phyloP scores from a whole-genome alignment of 2,797 vertebrate genomes.

The Pseudocheirus occidentalis region DNA sequence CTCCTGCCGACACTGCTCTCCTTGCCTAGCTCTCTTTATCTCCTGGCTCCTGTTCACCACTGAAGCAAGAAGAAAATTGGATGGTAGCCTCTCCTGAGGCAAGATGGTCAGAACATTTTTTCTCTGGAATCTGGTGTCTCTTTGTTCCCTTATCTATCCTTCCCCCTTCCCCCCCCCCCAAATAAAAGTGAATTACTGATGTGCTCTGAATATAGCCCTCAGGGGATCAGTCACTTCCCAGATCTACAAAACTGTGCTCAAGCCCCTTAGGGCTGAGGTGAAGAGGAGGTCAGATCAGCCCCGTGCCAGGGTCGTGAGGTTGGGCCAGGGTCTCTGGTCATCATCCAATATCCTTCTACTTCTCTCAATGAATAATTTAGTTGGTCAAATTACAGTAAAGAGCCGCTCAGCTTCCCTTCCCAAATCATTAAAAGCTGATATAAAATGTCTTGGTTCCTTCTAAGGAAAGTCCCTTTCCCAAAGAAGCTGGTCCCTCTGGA shows the following conservation, averaged over 20 bases:
- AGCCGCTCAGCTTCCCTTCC: slow-evolving; percentile 76
- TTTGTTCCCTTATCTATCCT: background rate
- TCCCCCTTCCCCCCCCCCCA: background rate
- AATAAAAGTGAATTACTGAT: background rate
- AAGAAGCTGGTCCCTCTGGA: slow-evolving; percentile 34
- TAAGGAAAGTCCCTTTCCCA: slow-evolving; percentile 71
- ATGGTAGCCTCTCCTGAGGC: background rate
- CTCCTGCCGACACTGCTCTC: background rate
- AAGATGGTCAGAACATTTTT: background rate
- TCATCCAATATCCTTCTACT: background rate
- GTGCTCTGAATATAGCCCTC: background rate
- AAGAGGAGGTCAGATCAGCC: background rate
- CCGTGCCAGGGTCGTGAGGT: background rate
- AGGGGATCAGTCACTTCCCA: background rate
- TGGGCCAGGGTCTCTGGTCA: slow-evolving; percentile 49
- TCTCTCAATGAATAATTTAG: slow-evolving; percentile 82
- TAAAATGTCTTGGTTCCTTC: slow-evolving; percentile 51
- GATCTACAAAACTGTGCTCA: background rate
- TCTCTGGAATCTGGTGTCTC: background rate
- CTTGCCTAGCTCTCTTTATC: background rate
- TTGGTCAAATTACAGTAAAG: slow-evolving; percentile 83
- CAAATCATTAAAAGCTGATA: slow-evolving; percentile 71
- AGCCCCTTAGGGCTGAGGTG: background rate
- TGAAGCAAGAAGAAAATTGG: background rate
- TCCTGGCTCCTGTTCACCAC: background rate